Evolutionary conservation across 2,113 vertebrate genomes (phyloP), one percentile per base, ranked within the genome.

Genomic region (Barnardius zonarius): DNA sequence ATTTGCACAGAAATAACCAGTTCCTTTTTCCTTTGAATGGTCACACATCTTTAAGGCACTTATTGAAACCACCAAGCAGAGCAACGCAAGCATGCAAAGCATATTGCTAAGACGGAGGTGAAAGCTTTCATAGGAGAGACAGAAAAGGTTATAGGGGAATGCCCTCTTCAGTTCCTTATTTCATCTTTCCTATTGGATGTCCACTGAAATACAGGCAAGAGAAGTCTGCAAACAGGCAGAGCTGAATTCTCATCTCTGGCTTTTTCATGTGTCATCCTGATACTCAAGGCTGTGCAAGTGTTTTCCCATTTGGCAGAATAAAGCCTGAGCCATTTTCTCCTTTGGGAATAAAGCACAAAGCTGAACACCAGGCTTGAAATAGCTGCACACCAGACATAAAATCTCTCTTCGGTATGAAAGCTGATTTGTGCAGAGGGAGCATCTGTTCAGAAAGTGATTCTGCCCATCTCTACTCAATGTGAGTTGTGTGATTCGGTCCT

Each of bases 291-390:
- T 84, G 44, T 11, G 37, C 31, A n/a, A 95, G 19, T n/a, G n/a
- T 74, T 84, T 57, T 35, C 31, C 7, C 7, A 6, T 79, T 80
- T 75, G 66, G 48, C 39, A 83, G 83, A 85, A 92, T n/a, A 90
- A 95, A 89, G 39, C 76, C 78, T 39, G 46, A 90, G 55, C 62
- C 48, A 33, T 63, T 94, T 86, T 66, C 49, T 67, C 67, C 41
- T 80, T 83, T 55, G 72, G n/a, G 86, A 96, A 87, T 78, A 93
- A 66, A 93, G 49, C 28, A 74, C 30, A 89, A 81, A 89, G 86
- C n/a, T 67, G 90, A 94, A 91, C 86, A 92, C 59, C 79, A 82
- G 31, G 10, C 49, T 0, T 55, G 67, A 69, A 91, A 85, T 18
- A 87, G 62, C 62, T 51, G 33, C 70, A 48, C 49, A 39, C 23